These are phyloP conservation scores for Scyliorhinus canicula DNA, from an alignment of 2,797 vertebrate species.

Conservation along the genomic window DNA sequence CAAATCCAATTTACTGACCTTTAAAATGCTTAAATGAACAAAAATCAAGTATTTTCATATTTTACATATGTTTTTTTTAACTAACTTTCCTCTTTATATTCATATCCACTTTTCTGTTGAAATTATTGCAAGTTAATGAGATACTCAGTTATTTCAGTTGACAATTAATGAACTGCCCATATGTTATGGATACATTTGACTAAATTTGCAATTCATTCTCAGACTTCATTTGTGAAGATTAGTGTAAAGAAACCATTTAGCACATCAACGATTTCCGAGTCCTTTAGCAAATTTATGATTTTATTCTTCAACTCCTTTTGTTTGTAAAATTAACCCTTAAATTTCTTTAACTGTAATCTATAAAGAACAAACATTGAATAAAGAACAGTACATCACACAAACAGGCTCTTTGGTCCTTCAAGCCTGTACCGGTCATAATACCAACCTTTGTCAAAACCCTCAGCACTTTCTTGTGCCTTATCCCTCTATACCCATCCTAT, in stretches of 20 bases:
- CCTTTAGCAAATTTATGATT: not conserved
- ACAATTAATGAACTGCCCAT: not conserved
- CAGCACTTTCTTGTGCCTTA: too few species aligned
- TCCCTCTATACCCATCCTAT: too few species aligned
- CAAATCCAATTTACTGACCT: not conserved
- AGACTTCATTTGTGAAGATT: not conserved
- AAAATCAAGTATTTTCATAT: not conserved
- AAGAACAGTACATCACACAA: too few species aligned
- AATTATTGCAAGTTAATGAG: not conserved
- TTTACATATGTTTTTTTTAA: not conserved
- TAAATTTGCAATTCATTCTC: not conserved
- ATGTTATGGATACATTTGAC: not conserved
- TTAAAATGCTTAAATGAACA: not conserved
- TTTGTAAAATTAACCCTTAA: not conserved
- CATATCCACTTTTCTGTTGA: not conserved
- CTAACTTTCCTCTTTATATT: not conserved
- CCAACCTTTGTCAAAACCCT: too few species aligned
- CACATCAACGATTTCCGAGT: not conserved
- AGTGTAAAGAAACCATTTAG: not conserved
- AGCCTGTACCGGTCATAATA: too few species aligned
- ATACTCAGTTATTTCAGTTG: not conserved
- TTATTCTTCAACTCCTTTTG: not conserved
- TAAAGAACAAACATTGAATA: too few species aligned
- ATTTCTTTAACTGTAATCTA: not conserved
- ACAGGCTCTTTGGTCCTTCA: too few species aligned